These are phyloP conservation scores for Crioceris asparagi DNA, from an alignment of 2,888 invertebrate species.

Conservation along the genomic window DNA sequence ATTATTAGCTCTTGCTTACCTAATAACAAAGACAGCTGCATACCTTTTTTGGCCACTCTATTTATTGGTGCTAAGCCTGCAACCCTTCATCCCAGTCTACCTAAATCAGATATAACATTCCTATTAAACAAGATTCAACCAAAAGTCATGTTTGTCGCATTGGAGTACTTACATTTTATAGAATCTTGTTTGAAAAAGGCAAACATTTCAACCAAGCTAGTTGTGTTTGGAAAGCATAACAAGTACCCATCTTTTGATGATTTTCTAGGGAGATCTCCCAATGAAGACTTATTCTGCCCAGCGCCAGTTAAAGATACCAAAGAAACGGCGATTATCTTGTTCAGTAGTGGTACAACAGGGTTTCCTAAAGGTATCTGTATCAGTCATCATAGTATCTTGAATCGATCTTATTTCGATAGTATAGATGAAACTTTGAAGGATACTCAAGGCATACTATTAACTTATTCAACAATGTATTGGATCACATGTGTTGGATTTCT, in stretches of 20 bases:
- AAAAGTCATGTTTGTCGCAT: slow-evolving; percentile 24
- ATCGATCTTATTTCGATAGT: not conserved
- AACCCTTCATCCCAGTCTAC: slow-evolving; percentile 25
- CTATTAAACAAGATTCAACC: no score
- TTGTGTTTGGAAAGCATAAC: slow-evolving; percentile 23
- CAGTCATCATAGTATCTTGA: slow-evolving; percentile 15
- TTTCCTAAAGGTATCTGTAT: slow-evolving; percentile 31
- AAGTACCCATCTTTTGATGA: slow-evolving; percentile 16
- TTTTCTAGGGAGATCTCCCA: slow-evolving; percentile 16
- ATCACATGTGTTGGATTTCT: slow-evolving; percentile 3
- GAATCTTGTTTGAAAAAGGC: slow-evolving; percentile 16
- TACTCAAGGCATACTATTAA: not conserved
- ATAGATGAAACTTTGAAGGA: not conserved
- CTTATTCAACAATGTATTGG: slow-evolving; percentile 12
- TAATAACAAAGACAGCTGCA: slow-evolving; percentile 15
- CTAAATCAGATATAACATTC: slow-evolving; percentile 20
- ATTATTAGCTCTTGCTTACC: slow-evolving; percentile 11
- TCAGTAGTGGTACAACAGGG: slow-evolving; percentile 32
- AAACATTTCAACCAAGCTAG: slow-evolving; percentile 18
- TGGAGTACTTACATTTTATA: slow-evolving; percentile 17
- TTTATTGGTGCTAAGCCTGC: slow-evolving; percentile 35
- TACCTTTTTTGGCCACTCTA: slow-evolving; percentile 40
- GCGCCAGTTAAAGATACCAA: slow-evolving; percentile 10
- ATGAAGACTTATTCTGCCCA: slow-evolving; percentile 22
- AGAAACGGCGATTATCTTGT: slow-evolving; percentile 24